A percentile compares a stretch with the other conserved stretches of the same genome.
Evolutionary conservation across 2,888 invertebrate species (phyloP).

Genomic region (Alsophila aescularia): DNA sequence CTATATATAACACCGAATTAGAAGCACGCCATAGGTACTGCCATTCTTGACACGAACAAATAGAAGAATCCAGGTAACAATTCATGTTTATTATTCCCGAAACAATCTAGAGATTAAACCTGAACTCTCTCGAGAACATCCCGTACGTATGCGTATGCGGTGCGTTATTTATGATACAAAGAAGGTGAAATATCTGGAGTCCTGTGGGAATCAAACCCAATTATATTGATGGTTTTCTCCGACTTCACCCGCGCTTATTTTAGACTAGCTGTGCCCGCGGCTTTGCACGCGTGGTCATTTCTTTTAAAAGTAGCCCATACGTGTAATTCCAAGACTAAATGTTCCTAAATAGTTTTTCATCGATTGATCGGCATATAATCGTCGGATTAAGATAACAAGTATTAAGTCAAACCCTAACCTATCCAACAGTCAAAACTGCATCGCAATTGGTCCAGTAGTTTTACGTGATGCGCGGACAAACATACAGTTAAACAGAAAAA

Average conservation of each 20-base stretch:
- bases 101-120: constrained; percentile 26
- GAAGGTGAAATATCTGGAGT: neutral
- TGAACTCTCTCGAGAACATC: constrained; percentile 13
- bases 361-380: too few species aligned
- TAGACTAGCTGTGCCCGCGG: too few species aligned
- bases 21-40: neutral
- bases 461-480: too few species aligned
- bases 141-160: neutral
- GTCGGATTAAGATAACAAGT: too few species aligned
- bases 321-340: too few species aligned
- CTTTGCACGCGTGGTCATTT: too few species aligned
- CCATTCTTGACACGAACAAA: constrained; percentile 10
- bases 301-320: too few species aligned
- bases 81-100: constrained; percentile 8
- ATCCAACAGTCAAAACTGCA: too few species aligned
- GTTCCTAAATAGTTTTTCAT: too few species aligned
- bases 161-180: neutral
- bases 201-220: neutral
- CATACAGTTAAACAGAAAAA: too few species aligned
- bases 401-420: too few species aligned
- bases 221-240: neutral
- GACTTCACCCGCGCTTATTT: neutral
- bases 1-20: neutral
- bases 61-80: constrained; percentile 1
- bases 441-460: too few species aligned